phyloP scores from a whole-genome alignment of 2,797 vertebrate genomes.

The Linurgus olivaceus region DNA sequence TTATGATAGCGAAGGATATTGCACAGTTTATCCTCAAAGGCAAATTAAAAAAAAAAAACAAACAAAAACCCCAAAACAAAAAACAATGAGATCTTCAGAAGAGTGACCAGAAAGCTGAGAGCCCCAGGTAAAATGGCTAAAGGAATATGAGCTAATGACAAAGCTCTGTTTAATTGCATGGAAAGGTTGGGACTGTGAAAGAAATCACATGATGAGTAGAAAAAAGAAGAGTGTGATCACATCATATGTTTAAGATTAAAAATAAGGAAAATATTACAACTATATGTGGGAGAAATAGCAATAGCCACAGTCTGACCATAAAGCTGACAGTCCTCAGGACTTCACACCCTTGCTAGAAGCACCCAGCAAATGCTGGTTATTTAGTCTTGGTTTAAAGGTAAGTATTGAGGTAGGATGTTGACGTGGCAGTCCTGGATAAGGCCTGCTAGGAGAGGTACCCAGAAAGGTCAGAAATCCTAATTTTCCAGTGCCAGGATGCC shows the following conservation, averaged over 20 bases:
- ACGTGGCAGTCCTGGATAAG: neutral
- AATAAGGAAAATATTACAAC: neutral
- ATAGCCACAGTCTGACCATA: neutral
- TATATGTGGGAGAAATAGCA: neutral
- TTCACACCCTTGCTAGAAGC: neutral
- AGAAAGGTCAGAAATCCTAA: neutral
- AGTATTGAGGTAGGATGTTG: neutral
- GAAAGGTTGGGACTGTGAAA: accelerated
- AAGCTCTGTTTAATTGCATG: neutral
- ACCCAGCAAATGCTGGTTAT: neutral
- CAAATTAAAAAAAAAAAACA: neutral
- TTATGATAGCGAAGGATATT: neutral
- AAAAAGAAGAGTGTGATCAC: accelerated
- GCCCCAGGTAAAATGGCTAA: neutral
- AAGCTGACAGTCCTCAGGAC: neutral
- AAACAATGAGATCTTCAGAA: neutral
- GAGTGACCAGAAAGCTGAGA: neutral
- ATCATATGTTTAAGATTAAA: neutral
- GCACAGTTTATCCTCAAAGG: neutral
- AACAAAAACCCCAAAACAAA: neutral
- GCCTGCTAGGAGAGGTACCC: neutral
- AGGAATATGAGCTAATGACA: neutral
- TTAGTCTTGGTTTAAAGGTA: neutral
- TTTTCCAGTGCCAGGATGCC: neutral
- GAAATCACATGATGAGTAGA: neutral